phyloP scores from a whole-genome alignment of 2,888 invertebrate species.

The Camponotus fellah region DNA sequence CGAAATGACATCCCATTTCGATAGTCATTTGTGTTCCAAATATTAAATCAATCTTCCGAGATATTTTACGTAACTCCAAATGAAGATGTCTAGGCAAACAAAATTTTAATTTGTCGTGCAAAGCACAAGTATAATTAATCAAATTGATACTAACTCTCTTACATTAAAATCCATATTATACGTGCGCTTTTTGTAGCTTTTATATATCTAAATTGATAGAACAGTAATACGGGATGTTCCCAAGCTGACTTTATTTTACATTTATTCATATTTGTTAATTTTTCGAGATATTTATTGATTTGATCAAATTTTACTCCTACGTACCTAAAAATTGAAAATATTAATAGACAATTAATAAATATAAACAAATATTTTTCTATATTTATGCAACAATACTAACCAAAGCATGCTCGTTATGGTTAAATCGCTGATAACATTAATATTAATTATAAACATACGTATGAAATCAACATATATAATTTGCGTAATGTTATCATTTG shows the following conservation, averaged over 20 bases:
- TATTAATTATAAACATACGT: background rate
- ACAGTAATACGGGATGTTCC: background rate
- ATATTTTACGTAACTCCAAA: too few species aligned
- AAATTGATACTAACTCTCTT: background rate
- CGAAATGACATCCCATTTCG: too few species aligned
- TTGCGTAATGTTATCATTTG: too few species aligned
- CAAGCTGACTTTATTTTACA: background rate
- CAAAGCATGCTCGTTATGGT: background rate
- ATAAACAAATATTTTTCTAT: background rate
- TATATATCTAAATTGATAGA: background rate
- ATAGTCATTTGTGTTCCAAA: too few species aligned
- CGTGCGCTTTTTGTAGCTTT: background rate
- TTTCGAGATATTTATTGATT: background rate
- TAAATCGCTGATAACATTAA: background rate
- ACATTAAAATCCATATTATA: constrained; percentile 25
- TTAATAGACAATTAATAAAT: background rate
- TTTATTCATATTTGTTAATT: background rate
- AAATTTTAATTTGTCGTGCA: too few species aligned
- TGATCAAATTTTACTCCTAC: background rate
- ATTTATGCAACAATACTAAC: constrained; percentile 5
- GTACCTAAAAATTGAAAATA: background rate
- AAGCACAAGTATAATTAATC: too few species aligned
- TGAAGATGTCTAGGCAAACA: background rate
- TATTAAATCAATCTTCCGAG: too few species aligned
- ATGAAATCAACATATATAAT: background rate